Evolutionary conservation across 2,797 vertebrate species (phyloP), one percentile per base, ranked within the genome.

Genomic region (Cephalopachus bancanus): DNA sequence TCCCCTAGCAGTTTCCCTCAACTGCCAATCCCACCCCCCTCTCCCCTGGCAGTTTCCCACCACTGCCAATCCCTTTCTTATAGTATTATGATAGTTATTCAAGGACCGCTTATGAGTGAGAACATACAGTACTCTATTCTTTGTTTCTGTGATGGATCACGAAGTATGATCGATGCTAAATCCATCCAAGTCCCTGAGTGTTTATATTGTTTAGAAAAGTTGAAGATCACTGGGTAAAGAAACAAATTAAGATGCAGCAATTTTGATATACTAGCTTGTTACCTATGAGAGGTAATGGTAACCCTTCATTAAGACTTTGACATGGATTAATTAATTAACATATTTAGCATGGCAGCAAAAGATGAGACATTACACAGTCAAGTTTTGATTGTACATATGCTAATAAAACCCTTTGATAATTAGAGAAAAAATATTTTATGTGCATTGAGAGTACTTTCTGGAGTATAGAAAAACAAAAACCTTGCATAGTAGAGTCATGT

Each of bases 331-430:
- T 71, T 24, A 1, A 74, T 69, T 74, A n/a, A 75, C 37, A 44
- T 74, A 37, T 33, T 72, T 69, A 62, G 44, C 20, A 69, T 64
- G 67, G 24, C 30, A 69, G 51, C 37, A 1, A 53, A 90, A 20
- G 44, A 59, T 53, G 24, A 30, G 15, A 37, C 17, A 59, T 57
- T 59, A 80, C 8, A n/a, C 4, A 74, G 10, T 67, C 51, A 80
- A 80, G 3, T 64, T 75, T 53, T 67, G 19, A 74, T 67, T 71
- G 20, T 59, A 19, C 19, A 37, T 2, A 67, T 7, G 28, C 15
- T 84, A 62, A 19, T 16, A 60, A 19, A 78, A 83, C n/a, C 28
- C 55, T 95, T 83, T 44, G 33, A 78, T 92, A 89, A 87, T 60
- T 30, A 28, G 20, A 49, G 33, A 79, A 44, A 44, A 5, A 44